Base-by-base conservation (phyloP, 2,888 invertebrate genomes). In the Harpalus rubripes region DNA sequence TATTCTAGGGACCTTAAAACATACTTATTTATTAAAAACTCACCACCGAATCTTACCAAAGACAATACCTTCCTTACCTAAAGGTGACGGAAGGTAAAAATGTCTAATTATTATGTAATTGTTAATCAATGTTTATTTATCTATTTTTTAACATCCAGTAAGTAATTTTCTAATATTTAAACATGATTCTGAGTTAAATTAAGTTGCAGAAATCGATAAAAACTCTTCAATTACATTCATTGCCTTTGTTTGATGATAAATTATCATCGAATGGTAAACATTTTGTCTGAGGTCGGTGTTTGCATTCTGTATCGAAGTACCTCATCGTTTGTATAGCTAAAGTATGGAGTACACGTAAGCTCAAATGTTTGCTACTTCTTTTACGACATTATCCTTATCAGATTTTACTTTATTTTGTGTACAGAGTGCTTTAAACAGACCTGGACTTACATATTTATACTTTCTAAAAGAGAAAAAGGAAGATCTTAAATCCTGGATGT, bases 191-290 rank as follows among this genome's bases (percentile, higher is more conserved):
- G n/a, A n/a, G n/a, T n/a, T n/a, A n/a, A n/a, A n/a, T n/a, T n/a
- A n/a, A n/a, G n/a, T n/a, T n/a, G n/a, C n/a, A n/a, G n/a, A n/a
- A n/a, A n/a, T n/a, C n/a, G n/a, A 2, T 22, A 22, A 22, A 22
- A 22, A 3, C 22, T 22, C 3, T 22, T 22, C 22, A 22, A 2
- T 22, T 22, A 3, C 22, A 22, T 22, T 22, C 22, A 3, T 22
- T 22, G 22, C 22, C 22, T 22, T 22, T 22, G 22, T 22, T 22
- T 22, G 22, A 22, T 22, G 22, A 39, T 26, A 32, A 65, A 32
- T 65, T 65, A 68, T 68, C 39, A 68, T 68, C n/a, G 32, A 15
- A 68, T n/a, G 68, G 12, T 68, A 68, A 68, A 68, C 68, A 68
- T 68, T 68, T 15, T 68, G n/a, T 32, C 15, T 41, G 7, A 32